These are phyloP conservation scores for Homarus gammarus DNA, from an alignment of 2,888 invertebrate species.

Conservation along the genomic window DNA sequence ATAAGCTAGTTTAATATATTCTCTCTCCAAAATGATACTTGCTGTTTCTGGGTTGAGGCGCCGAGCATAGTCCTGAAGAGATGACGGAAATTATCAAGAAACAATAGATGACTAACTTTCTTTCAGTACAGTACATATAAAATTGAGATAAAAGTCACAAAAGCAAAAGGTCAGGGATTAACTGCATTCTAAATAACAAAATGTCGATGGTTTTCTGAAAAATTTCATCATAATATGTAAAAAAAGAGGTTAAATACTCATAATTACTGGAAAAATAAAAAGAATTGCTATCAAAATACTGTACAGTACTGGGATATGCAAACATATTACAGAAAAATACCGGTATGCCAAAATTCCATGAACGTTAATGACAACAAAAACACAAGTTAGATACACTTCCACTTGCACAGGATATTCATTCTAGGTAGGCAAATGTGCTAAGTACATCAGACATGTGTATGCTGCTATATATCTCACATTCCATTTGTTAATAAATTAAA, in stretches of 20 bases:
- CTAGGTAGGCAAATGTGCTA: not conserved
- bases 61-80: conserved; percentile 72
- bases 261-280: not conserved
- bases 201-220: not conserved
- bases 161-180: not conserved
- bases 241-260: not conserved
- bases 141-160: not conserved
- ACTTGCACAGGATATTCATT: not conserved
- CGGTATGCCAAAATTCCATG: not conserved
- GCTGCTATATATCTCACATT: not conserved
- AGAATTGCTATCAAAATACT: conserved; percentile 8
- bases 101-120: not conserved
- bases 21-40: conserved; percentile 53
- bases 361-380: not conserved
- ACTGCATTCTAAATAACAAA: conserved; percentile 12
- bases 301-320: not conserved
- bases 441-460: not conserved
- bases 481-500: not conserved
- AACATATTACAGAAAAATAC: not conserved
- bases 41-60: conserved; percentile 71
- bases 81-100: conserved; percentile 36
- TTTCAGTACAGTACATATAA: conserved; percentile 1
- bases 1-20: conserved; percentile 18
- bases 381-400: not conserved
- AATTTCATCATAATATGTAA: not conserved